Base-by-base conservation (phyloP, 2,113 vertebrate species). In the Arothron firmamentum region DNA sequence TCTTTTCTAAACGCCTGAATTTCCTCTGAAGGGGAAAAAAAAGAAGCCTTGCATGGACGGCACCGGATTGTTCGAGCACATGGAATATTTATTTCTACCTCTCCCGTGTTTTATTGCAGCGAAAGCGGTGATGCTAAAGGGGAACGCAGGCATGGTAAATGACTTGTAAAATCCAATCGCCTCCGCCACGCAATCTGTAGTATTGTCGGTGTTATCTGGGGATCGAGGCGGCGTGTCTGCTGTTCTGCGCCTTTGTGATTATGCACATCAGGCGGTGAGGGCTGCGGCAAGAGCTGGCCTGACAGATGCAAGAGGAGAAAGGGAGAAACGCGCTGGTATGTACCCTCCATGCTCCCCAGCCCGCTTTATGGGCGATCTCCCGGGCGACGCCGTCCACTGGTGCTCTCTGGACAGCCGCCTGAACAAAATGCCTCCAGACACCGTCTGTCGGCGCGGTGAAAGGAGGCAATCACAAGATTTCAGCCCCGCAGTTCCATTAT, bases 281-380 rank as follows among this genome's bases (percentile, higher is more conserved):
- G 80, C 85, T 88, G 88, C 87, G 84, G 87, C 85, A 87, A 82
- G 78, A 20, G 53, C 72, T 73, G 85, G 84, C 84, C 87, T 86
- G 85, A 88, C 84, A 86, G 84, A 85, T 87, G 84, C 78, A 14
- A 53, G 72, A 69, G 75, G 82, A 83, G 81, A 81, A 83, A 70
- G 83, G 74, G 62, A 78, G 81, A 80, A 75, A 61, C 70, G 84
- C 85, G 74, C 71, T 78, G 87, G 85, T 87, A 88, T 80, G 88
- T 87, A 86, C 68, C 59, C 58, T 60, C 59, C 48, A 20, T 49
- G 25, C 64, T 48, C 63, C 14, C 50, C 19, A 5, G 4, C 13
- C 15, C 45, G 34, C 38, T 79, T 77, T 65, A 65, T 31, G 62
- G 63, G 72, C 62, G 50, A 13, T 73, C 72, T 66, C 52, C 48